These are phyloP conservation scores for Steinernema feltiae DNA, from an alignment of 1,140 invertebrate species.

Conservation along the genomic window DNA sequence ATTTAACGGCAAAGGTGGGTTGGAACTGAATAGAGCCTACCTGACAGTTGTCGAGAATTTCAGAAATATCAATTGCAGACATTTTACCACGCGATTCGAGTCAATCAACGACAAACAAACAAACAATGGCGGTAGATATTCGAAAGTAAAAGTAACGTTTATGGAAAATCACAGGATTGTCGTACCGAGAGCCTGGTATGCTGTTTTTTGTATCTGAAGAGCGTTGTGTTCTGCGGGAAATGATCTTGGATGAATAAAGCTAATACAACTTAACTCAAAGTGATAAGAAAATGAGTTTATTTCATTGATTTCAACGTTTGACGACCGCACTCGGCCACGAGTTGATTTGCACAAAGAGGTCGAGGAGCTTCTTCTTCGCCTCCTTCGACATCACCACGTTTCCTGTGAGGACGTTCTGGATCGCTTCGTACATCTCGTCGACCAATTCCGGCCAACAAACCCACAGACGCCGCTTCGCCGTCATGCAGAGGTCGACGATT, in stretches of 20 bases:
- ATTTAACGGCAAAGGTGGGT: background rate
- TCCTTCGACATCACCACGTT: background rate
- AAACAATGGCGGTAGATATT: no score
- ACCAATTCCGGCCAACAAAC: background rate
- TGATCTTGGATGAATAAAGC: no score
- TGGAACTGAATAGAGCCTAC: background rate
- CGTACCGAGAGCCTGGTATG: no score
- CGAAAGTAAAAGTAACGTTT: no score
- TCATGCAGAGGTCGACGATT: background rate
- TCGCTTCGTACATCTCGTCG: background rate
- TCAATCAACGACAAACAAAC: no score
- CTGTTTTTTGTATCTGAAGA: no score
- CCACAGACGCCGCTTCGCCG: background rate
- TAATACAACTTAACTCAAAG: no score
- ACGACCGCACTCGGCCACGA: background rate
- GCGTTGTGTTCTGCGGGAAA: no score
- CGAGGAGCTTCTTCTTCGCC: background rate
- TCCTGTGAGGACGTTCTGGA: background rate
- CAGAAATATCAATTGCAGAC: slow-evolving; percentile 22
- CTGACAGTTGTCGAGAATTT: slow-evolving; percentile 20
- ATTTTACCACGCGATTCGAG: no score
- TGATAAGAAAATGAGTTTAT: no score
- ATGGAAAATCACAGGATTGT: no score
- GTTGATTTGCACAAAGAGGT: background rate
- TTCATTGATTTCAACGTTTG: background rate